Evolutionary conservation across 2,113 vertebrate genomes (phyloP).

Genomic region (Nansenia antarctica): DNA sequence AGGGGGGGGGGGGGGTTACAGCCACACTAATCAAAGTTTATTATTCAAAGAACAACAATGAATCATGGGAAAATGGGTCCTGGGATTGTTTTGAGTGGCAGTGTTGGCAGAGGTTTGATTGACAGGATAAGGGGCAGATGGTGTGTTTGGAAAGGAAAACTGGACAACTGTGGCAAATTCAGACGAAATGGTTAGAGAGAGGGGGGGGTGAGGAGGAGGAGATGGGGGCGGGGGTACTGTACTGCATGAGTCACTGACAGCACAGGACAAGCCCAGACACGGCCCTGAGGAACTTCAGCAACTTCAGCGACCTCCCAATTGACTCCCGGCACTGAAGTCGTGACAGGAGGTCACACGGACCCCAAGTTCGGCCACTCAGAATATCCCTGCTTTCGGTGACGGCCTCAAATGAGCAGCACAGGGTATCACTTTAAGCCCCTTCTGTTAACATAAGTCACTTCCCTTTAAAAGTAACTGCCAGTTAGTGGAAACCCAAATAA

Average conservation of each 20-base stretch:
- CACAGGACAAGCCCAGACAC: slow-evolving; percentile 25
- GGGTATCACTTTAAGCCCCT: slow-evolving; percentile 9
- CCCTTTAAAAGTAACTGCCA: slow-evolving; percentile 29
- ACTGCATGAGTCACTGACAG: slow-evolving; percentile 44
- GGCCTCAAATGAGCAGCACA: slow-evolving; percentile 17
- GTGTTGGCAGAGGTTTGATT: slow-evolving; percentile 49
- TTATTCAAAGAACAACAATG: slow-evolving; percentile 66
- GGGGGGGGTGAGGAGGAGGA: background rate
- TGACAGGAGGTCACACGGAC: slow-evolving; percentile 34
- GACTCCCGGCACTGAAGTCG: background rate
- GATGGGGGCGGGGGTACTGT: background rate
- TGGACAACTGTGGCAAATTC: slow-evolving; percentile 46
- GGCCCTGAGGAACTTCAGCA: background rate
- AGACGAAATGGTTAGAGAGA: slow-evolving; percentile 2
- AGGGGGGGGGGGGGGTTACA: background rate
- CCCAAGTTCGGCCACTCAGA: slow-evolving; percentile 19
- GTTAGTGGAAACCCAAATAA: slow-evolving; percentile 35
- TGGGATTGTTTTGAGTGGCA: slow-evolving; percentile 40
- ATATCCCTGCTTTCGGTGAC: slow-evolving; percentile 18
- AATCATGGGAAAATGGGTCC: slow-evolving; percentile 52
- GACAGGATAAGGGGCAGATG: slow-evolving; percentile 52
- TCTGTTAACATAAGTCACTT: slow-evolving; percentile 34
- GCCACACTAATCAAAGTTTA: slow-evolving; percentile 50
- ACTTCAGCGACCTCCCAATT: too few species aligned
- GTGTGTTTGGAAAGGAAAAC: slow-evolving; percentile 59